Conservation (phyloP, 2,113 vertebrate genomes). For the Labrus mixtus region DNA sequence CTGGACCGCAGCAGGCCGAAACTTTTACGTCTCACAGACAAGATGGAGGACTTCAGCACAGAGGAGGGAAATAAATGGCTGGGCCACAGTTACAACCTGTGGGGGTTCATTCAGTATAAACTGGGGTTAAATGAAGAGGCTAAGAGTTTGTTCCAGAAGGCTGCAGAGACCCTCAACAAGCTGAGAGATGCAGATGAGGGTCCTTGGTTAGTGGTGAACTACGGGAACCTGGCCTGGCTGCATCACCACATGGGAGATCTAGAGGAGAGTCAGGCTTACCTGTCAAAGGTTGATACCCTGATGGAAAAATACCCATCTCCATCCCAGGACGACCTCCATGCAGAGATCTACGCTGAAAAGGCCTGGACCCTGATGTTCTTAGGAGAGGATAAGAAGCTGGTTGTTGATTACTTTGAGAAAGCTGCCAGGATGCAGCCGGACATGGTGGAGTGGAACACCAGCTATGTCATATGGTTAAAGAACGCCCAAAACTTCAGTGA, state of each 20-base stretch:
- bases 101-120: constrained; percentile 57
- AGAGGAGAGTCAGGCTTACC: constrained; percentile 29
- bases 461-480: constrained; percentile 29
- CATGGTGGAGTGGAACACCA: constrained; percentile 65
- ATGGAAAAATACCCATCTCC: constrained; percentile 47
- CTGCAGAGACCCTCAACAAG: constrained; percentile 65
- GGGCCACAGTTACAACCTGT: constrained; percentile 77
- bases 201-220: constrained; percentile 75
- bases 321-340: constrained; percentile 46
- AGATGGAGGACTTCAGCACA: constrained; percentile 56
- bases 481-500: no score
- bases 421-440: constrained; percentile 74
- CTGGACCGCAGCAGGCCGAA: constrained; percentile 13
- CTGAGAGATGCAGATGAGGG: constrained; percentile 67
- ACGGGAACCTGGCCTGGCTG: constrained; percentile 74
- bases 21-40: constrained; percentile 36
- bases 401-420: constrained; percentile 59
- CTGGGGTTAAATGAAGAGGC: constrained; percentile 23
- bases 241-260: constrained; percentile 40
- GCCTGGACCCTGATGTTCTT: constrained; percentile 77
- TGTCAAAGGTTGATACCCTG: constrained; percentile 48
- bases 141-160: constrained; percentile 40
- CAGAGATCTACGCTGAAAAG: constrained; percentile 73
- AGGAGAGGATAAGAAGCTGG: neutral
- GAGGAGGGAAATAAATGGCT: constrained; percentile 60